phyloP scores from a whole-genome alignment of 92 coral and sea anemone species.

The Zoanthus gigantus region DNA sequence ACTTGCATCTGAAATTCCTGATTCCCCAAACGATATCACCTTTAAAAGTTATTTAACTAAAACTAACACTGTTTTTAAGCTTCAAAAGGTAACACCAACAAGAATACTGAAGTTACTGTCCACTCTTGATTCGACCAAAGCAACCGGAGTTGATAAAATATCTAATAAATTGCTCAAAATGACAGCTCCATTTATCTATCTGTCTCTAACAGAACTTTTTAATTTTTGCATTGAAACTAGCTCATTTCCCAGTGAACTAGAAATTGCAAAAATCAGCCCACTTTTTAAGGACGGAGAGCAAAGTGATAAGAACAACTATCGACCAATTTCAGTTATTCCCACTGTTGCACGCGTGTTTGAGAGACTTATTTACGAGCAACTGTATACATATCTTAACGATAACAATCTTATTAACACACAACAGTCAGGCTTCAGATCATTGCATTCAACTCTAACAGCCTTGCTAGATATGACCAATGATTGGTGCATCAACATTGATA shows the following conservation, averaged over 20 bases:
- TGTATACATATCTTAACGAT: too few relatives aligned
- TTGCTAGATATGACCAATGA: too few relatives aligned
- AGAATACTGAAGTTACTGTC: constrained; percentile 20
- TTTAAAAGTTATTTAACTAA: constrained; percentile 37
- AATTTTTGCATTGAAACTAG: constrained; percentile 22
- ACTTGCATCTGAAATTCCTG: constrained; percentile 13
- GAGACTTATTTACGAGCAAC: too few relatives aligned
- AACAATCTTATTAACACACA: too few relatives aligned
- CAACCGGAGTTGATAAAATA: constrained; percentile 28
- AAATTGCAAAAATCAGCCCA: constrained; percentile 31
- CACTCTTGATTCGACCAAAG: constrained; percentile 12
- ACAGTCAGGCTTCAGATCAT: too few relatives aligned
- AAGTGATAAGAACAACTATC: constrained; percentile 35
- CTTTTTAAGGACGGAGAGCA: not conserved
- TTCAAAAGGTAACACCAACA: constrained; percentile 7
- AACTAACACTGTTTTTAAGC: constrained; percentile 29
- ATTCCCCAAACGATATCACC: constrained; percentile 4
- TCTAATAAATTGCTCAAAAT: not conserved
- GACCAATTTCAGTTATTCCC: not conserved
- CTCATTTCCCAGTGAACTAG: constrained; percentile 28
- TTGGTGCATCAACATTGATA: too few relatives aligned
- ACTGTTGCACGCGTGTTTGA: too few relatives aligned
- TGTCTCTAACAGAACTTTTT: constrained; percentile 27
- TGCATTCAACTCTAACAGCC: too few relatives aligned
- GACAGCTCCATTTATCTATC: not conserved